A percentile compares a stretch with the other conserved stretches of the same genome.
These are phyloP conservation scores for Drosophila fungiperda DNA, from an alignment of 2,888 invertebrate genomes.

Conservation along the genomic window DNA sequence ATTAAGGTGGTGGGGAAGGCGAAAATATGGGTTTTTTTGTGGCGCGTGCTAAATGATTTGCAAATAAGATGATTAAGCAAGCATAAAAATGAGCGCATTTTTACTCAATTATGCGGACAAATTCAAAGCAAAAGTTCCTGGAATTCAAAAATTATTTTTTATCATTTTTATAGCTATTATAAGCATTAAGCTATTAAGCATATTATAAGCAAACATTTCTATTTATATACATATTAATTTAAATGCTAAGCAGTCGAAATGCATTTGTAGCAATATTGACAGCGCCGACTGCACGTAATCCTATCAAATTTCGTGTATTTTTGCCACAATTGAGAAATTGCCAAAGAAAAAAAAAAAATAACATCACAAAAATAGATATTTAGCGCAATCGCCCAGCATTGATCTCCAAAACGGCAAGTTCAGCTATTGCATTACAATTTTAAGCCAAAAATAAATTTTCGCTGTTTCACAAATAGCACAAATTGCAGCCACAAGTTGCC, in stretches of 20 bases:
- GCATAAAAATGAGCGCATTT: conserved; percentile 8
- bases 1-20: background rate
- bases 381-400: conserved; percentile 20
- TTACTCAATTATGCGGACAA: conserved; percentile 1
- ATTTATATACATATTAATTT: background rate
- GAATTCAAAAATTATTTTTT: background rate
- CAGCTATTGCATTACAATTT: conserved; percentile 56
- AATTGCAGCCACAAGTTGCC: conserved; percentile 40
- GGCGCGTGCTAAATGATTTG: conserved; percentile 26
- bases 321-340: conserved; percentile 1
- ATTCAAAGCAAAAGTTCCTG: background rate
- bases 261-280: background rate
- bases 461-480: conserved; percentile 34
- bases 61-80: conserved; percentile 24
- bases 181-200: too few relatives aligned
- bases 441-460: conserved; percentile 34
- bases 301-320: conserved; percentile 28
- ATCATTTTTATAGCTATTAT: background rate
- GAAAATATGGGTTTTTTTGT: background rate
- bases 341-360: background rate
- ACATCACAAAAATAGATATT: conserved; percentile 38
- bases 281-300: background rate
- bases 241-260: background rate
- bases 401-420: conserved; percentile 52
- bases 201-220: background rate